A percentile compares a stretch with the other conserved stretches of the same genome.
These are phyloP conservation scores for Willowsia nigromaculata DNA, from an alignment of 2,888 invertebrate genomes.

Conservation along the genomic window DNA sequence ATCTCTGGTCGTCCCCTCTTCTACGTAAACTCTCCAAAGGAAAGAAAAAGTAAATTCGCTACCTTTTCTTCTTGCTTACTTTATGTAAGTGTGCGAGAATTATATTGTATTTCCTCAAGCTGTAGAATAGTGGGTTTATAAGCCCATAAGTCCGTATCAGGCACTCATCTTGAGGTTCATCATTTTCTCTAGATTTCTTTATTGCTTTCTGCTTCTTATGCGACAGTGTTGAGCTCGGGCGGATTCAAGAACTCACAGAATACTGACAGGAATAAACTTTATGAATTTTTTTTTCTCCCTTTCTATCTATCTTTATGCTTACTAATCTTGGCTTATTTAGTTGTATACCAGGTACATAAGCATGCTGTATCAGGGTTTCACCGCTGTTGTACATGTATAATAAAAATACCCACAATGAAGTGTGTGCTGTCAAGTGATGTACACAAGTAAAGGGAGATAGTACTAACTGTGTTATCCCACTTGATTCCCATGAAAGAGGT, in stretches of 20 bases:
- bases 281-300: neutral
- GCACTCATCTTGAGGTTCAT: conserved; percentile 16
- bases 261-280: conserved; percentile 33
- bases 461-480: neutral
- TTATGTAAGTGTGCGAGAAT: neutral
- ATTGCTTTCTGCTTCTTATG: neutral
- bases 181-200: conserved; percentile 21
- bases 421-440: neutral
- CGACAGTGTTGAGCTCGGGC: neutral
- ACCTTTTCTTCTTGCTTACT: neutral
- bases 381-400: neutral
- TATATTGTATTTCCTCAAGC: neutral
- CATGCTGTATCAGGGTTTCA: neutral
- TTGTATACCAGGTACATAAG: neutral
- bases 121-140: conserved; percentile 4
- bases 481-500: neutral
- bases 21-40: neutral
- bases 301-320: neutral
- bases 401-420: neutral
- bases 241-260: conserved; percentile 8
- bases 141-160: conserved; percentile 27
- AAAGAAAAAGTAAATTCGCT: conserved; percentile 39
- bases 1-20: neutral
- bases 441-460: neutral
- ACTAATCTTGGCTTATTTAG: neutral